A percentile compares a stretch with the other conserved stretches of the same genome.
Conservation (phyloP, 2,113 vertebrate species). For the Lycaon pictus region DNA sequence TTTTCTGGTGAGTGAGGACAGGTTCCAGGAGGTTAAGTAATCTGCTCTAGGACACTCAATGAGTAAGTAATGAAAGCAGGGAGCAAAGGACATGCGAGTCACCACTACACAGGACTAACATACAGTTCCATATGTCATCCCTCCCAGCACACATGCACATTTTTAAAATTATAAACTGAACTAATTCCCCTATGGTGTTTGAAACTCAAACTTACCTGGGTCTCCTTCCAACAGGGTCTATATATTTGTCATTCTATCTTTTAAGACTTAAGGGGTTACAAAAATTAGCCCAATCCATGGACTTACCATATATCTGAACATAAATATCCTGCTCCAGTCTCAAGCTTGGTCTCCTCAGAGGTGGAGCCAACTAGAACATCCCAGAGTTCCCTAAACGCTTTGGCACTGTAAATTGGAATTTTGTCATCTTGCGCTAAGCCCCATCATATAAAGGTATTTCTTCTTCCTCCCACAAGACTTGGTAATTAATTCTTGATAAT, state of each 20-base stretch:
- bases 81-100: background rate
- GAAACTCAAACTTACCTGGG: background rate
- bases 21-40: background rate
- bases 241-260: background rate
- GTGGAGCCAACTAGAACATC: background rate
- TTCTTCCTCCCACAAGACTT: background rate
- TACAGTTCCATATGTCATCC: background rate
- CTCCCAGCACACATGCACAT: background rate
- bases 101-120: background rate
- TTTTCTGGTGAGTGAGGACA: background rate
- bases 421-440: background rate
- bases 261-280: background rate
- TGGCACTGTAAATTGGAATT: background rate
- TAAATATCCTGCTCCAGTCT: background rate
- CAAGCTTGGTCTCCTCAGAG: background rate
- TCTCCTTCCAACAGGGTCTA: background rate
- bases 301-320: background rate
- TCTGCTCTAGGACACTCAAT: background rate
- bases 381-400: background rate
- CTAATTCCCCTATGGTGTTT: background rate
- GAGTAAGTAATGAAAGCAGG: background rate
- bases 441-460: background rate
- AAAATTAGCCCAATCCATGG: background rate
- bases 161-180: background rate
- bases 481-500: slow-evolving; percentile 51